These are phyloP conservation scores for Rhynchomys soricoides DNA, from an alignment of 2,113 vertebrate species.

Conservation along the genomic window DNA sequence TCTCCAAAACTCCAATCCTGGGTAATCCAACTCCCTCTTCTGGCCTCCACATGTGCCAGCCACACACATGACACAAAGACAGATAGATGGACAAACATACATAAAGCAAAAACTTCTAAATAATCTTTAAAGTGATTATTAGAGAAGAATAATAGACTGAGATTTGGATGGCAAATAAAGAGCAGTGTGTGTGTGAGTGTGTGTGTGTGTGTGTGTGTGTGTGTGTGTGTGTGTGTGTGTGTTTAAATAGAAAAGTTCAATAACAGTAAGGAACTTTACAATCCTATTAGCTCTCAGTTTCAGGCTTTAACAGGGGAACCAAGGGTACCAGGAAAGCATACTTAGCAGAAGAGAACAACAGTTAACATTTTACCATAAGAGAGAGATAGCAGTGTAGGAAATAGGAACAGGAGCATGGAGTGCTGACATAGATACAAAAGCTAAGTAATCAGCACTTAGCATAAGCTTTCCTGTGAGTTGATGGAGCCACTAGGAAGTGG, in stretches of 20 bases:
- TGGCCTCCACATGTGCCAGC: neutral
- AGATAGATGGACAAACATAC: neutral
- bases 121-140: neutral
- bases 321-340: neutral
- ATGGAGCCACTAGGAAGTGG: neutral
- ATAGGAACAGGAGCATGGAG: neutral
- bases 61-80: neutral
- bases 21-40: neutral
- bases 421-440: neutral
- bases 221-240: neutral
- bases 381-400: neutral
- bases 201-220: neutral
- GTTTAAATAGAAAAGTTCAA: neutral
- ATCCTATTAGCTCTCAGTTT: neutral
- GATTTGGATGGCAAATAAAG: neutral
- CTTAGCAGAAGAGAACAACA: constrained; percentile 4
- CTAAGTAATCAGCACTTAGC: neutral
- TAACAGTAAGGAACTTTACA: neutral
- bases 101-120: neutral
- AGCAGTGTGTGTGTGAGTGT: neutral
- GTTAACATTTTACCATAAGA: neutral
- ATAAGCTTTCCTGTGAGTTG: neutral
- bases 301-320: neutral
- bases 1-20: too few species aligned
- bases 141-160: neutral